Evolutionary conservation across 2,888 invertebrate species (phyloP).

Genomic region (Agrochola circellaris): DNA sequence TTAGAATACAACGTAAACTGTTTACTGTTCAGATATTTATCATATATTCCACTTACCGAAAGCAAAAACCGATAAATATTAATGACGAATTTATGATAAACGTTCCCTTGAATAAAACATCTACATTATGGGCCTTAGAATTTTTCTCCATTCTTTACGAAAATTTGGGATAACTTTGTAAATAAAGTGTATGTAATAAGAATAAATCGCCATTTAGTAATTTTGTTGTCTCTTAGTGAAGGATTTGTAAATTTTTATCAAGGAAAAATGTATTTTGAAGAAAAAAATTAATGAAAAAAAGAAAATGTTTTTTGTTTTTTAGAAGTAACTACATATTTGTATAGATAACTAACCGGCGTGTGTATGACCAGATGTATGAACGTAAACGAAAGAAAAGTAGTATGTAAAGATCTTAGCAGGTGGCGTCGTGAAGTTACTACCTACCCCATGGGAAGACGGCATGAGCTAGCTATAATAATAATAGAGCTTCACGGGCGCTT

Average conservation of each 20-base stretch:
- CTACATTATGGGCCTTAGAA: slow-evolving; percentile 35
- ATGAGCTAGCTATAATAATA: too few species aligned
- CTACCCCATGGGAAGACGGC: too few species aligned
- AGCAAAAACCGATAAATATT: slow-evolving; percentile 54
- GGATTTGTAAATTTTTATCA: not conserved
- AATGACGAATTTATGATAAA: slow-evolving; percentile 44
- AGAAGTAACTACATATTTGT: not conserved
- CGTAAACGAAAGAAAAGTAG: too few species aligned
- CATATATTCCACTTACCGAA: slow-evolving; percentile 20
- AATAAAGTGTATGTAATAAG: slow-evolving; percentile 7
- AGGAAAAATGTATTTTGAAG: not conserved
- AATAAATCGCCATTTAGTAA: slow-evolving; percentile 8
- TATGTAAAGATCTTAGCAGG: too few species aligned
- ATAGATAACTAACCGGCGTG: too few species aligned
- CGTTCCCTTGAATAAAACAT: slow-evolving; percentile 53
- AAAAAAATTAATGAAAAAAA: too few species aligned
- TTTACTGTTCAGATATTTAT: slow-evolving; percentile 26
- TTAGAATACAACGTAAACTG: slow-evolving; percentile 8
- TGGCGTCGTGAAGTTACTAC: too few species aligned
- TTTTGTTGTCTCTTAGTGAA: slow-evolving; percentile 1
- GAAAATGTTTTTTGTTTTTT: too few species aligned
- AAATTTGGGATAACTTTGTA: slow-evolving; percentile 28
- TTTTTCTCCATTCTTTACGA: slow-evolving; percentile 34
- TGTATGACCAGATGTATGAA: too few species aligned
- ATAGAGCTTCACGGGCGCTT: too few species aligned